phyloP scores from a whole-genome alignment of 2,113 vertebrate genomes.

The Dunckerocampus dactyliophorus region DNA sequence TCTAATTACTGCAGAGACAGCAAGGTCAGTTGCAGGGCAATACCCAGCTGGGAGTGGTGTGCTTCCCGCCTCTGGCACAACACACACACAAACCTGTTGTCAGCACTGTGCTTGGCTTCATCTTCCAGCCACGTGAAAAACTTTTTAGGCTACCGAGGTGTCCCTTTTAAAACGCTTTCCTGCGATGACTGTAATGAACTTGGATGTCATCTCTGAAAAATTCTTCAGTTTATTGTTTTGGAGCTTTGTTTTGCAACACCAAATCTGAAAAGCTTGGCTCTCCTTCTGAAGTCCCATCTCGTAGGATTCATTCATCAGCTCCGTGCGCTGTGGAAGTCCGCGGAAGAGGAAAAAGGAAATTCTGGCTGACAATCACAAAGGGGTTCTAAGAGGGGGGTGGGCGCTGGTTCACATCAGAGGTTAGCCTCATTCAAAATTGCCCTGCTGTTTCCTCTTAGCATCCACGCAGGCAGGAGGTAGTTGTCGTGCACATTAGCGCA shows the following conservation, averaged over 20 bases:
- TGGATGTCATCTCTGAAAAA: slow-evolving; percentile 17
- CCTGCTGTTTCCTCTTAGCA: slow-evolving; percentile 61
- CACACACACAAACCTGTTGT: slow-evolving; percentile 50
- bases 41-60: slow-evolving; percentile 78
- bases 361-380: slow-evolving; percentile 51
- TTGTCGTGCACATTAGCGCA: slow-evolving; percentile 67
- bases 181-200: too few relatives aligned
- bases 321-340: slow-evolving; percentile 31
- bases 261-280: background rate
- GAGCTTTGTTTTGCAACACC: slow-evolving; percentile 21
- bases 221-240: slow-evolving; percentile 39
- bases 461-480: slow-evolving; percentile 53
- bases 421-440: slow-evolving; percentile 58
- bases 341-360: slow-evolving; percentile 28
- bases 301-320: slow-evolving; percentile 32
- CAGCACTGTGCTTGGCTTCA: slow-evolving; percentile 27
- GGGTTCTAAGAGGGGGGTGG: slow-evolving; percentile 46
- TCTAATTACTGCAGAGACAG: slow-evolving; percentile 81
- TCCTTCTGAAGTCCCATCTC: slow-evolving; percentile 23
- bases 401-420: slow-evolving; percentile 39
- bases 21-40: slow-evolving; percentile 78
- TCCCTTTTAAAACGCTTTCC: too few relatives aligned
- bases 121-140: slow-evolving; percentile 27
- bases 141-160: background rate
- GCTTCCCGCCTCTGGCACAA: slow-evolving; percentile 66